A percentile compares a stretch with the other conserved stretches of the same genome.
phyloP scores from a whole-genome alignment of 1,140 invertebrate genomes.

The Lethrus apterus region DNA sequence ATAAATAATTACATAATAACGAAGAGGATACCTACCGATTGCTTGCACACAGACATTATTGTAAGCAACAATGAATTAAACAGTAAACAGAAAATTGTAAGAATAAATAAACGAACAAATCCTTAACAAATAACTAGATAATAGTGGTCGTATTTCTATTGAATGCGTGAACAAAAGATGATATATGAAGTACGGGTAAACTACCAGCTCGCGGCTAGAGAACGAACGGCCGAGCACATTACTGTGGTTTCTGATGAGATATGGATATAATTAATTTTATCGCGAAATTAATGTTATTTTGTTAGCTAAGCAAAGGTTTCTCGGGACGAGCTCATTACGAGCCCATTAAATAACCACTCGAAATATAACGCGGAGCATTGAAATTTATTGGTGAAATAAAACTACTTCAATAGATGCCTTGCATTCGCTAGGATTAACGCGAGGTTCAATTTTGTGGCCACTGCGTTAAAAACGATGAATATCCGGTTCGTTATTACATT shows the following conservation, averaged over 20 bases:
- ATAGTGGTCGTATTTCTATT: too few species aligned
- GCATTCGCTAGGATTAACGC: too few species aligned
- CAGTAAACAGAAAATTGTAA: not conserved
- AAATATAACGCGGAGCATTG: too few species aligned
- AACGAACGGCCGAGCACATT: conserved; percentile 7
- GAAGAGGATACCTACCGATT: too few species aligned
- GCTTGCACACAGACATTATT: too few species aligned
- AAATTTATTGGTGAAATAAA: too few species aligned
- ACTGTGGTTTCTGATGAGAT: conserved; percentile 16
- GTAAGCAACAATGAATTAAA: not conserved
- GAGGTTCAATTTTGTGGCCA: too few species aligned
- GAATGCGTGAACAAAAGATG: conserved; percentile 17
- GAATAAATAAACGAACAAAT: not conserved
- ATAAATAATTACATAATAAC: too few species aligned
- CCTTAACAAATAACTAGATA: too few species aligned
- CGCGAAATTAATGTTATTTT: conserved; percentile 17
- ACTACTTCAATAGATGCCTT: too few species aligned
- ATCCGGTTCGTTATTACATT: too few species aligned
- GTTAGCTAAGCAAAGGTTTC: conserved; percentile 2
- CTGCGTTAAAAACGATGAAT: too few species aligned
- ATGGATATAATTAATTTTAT: conserved; percentile 21
- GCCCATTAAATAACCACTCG: conserved; percentile 3
- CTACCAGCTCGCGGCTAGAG: conserved; percentile 5
- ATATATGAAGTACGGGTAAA: conserved; percentile 18
- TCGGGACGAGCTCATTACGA: conserved; percentile 1